Conservation (phyloP, 2,797 vertebrate genomes). For the Poeciliopsis gracilis region DNA sequence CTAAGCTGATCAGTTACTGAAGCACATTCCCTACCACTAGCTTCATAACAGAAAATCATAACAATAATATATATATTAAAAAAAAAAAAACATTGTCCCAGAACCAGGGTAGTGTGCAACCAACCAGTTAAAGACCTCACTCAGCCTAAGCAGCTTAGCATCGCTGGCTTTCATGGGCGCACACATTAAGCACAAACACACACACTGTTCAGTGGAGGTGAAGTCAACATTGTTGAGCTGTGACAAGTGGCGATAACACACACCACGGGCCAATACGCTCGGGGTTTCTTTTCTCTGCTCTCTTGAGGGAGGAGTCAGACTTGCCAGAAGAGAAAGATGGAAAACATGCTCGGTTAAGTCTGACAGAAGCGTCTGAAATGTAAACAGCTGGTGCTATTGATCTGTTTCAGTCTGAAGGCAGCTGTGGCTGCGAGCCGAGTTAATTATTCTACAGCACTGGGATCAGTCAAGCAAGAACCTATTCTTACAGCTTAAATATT, state of each 20-base stretch:
- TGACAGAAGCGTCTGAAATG: background rate
- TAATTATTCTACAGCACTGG: background rate
- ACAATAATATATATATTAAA: background rate
- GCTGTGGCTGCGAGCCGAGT: background rate
- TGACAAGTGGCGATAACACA: slow-evolving; percentile 33
- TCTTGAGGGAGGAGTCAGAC: slow-evolving; percentile 14
- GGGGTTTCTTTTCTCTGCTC: slow-evolving; percentile 26
- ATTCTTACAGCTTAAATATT: background rate
- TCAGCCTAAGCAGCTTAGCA: slow-evolving; percentile 72
- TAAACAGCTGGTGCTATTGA: background rate
- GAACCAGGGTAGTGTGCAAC: slow-evolving; percentile 49
- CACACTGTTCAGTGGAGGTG: slow-evolving; percentile 52
- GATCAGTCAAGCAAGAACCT: slow-evolving; percentile 1
- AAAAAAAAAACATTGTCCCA: slow-evolving; percentile 53
- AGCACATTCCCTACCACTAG: slow-evolving; percentile 51
- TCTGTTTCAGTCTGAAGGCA: background rate
- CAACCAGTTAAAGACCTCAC: slow-evolving; percentile 66
- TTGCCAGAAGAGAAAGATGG: slow-evolving; percentile 20
- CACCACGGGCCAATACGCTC: slow-evolving; percentile 6
- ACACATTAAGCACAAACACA: slow-evolving; percentile 30
- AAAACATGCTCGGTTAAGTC: background rate
- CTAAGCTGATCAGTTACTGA: slow-evolving; percentile 52
- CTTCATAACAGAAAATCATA: background rate
- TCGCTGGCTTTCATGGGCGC: slow-evolving; percentile 55
- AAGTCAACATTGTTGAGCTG: slow-evolving; percentile 54